These are phyloP conservation scores for Chamaedrilus cognettii DNA, from an alignment of 2,888 invertebrate species.

Conservation along the genomic window DNA sequence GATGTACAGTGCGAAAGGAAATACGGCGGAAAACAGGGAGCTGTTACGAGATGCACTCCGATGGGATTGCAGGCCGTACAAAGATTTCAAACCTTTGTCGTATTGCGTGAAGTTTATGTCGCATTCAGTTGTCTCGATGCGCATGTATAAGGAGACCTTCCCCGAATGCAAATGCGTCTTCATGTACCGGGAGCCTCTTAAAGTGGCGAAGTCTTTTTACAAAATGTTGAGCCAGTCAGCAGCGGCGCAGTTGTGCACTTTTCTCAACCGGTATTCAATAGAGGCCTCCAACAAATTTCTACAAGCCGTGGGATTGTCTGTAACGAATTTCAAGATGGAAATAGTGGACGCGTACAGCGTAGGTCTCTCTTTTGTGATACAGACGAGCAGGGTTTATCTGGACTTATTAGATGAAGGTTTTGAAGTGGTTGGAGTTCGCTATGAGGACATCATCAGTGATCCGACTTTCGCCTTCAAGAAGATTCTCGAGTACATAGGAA, in stretches of 20 bases:
- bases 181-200: conserved; percentile 27
- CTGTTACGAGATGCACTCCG: conserved; percentile 16
- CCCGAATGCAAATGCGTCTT: conserved; percentile 21
- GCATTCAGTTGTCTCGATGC: conserved; percentile 5
- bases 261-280: neutral
- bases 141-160: conserved; percentile 7
- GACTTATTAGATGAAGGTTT: neutral
- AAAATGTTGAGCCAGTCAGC: conserved; percentile 11
- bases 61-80: conserved; percentile 24
- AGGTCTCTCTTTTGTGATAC: neutral
- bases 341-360: neutral
- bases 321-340: neutral
- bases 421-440: conserved; percentile 5
- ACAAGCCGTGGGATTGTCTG: conserved; percentile 8
- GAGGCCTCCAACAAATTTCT: conserved; percentile 2
- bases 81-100: neutral
- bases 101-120: conserved; percentile 24
- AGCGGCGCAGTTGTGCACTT: neutral
- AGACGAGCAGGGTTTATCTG: conserved; percentile 4
- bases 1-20: conserved; percentile 8
- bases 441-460: conserved; percentile 13
- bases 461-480: neutral
- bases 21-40: neutral
- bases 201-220: conserved; percentile 25
- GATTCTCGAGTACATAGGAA: conserved; percentile 5